Conservation (phyloP, 2,113 vertebrate genomes). For the Ctenomys sociabilis region DNA sequence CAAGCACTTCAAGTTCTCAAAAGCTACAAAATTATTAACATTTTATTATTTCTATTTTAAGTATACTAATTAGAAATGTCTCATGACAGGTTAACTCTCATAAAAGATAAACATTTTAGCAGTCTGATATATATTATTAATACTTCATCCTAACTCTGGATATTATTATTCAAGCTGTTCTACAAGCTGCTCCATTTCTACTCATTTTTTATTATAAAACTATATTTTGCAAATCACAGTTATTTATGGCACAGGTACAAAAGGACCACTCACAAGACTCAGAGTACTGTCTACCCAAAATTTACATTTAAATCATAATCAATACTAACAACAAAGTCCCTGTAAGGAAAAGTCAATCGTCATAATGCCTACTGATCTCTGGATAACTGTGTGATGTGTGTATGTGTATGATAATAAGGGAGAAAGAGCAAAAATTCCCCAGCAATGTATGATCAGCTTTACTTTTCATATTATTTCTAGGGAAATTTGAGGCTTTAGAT, state of each 20-base stretch:
- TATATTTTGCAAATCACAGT: background rate
- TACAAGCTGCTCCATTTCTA: background rate
- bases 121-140: background rate
- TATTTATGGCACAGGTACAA: conserved; percentile 10
- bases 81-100: conserved; percentile 23
- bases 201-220: background rate
- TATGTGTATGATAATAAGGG: background rate
- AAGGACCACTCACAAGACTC: conserved; percentile 19
- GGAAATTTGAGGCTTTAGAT: background rate
- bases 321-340: background rate
- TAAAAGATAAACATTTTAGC: background rate
- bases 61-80: conserved; percentile 25
- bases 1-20: background rate
- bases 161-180: background rate
- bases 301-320: background rate
- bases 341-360: background rate
- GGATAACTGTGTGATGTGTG: background rate
- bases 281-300: background rate
- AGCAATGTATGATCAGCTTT: conserved; percentile 19
- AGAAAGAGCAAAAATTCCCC: background rate
- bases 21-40: conserved; percentile 16
- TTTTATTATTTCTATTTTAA: conserved; percentile 15
- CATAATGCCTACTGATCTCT: conserved; percentile 35
- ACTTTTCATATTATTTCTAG: conserved; percentile 1
- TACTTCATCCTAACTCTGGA: background rate